phyloP scores from a whole-genome alignment of 2,797 vertebrate species.

The Crenichthys baileyi region DNA sequence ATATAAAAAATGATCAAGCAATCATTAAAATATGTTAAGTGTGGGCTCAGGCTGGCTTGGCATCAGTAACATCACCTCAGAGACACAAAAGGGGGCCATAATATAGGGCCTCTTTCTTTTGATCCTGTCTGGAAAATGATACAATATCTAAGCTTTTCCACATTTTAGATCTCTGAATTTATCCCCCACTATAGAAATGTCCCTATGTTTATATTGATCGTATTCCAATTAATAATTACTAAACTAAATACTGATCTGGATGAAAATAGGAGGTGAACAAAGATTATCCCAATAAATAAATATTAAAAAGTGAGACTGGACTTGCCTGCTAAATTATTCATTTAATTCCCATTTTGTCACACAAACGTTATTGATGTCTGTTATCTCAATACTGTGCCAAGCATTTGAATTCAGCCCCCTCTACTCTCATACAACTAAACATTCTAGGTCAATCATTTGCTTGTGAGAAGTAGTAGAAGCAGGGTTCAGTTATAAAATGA shows the following conservation, averaged over 20 bases:
- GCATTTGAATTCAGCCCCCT: too few relatives aligned
- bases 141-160: background rate
- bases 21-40: slow-evolving; percentile 8
- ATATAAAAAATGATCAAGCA: background rate
- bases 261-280: background rate
- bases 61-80: background rate
- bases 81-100: background rate
- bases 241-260: background rate
- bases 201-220: background rate
- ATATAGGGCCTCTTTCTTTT: background rate
- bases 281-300: background rate
- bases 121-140: background rate
- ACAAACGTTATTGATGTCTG: background rate
- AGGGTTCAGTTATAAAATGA: background rate
- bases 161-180: background rate
- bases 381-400: background rate
- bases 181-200: background rate
- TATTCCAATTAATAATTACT: background rate
- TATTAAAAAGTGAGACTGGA: background rate
- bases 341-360: too few relatives aligned
- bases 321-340: too few relatives aligned
- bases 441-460: too few relatives aligned
- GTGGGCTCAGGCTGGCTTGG: slow-evolving; percentile 10
- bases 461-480: background rate
- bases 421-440: too few relatives aligned